phyloP scores from a whole-genome alignment of 2,888 invertebrate genomes.

The Temnothorax unifasciatus region DNA sequence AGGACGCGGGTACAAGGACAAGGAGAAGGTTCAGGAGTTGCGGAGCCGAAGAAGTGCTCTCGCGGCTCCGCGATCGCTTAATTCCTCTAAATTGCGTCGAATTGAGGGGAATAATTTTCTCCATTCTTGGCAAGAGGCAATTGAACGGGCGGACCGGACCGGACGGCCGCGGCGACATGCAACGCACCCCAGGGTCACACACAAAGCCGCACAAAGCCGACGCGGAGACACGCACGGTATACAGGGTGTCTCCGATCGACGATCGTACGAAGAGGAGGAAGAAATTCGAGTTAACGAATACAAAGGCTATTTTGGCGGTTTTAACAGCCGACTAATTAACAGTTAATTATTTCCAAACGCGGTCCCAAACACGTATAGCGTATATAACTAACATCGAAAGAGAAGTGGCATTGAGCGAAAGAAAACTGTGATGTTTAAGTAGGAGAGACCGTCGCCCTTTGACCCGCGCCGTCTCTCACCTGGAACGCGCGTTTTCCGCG shows the following conservation, averaged over 20 bases:
- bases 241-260: slow-evolving; percentile 44
- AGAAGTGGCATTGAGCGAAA: neutral
- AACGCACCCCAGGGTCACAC: slow-evolving; percentile 78
- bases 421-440: neutral
- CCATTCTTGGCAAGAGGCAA: slow-evolving; percentile 81
- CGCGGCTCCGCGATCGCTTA: slow-evolving; percentile 75
- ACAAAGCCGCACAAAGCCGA: slow-evolving; percentile 50
- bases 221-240: slow-evolving; percentile 17
- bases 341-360: slow-evolving; percentile 8
- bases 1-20: slow-evolving; percentile 36
- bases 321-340: neutral
- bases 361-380: neutral
- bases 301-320: neutral
- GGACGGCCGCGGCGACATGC: slow-evolving; percentile 73
- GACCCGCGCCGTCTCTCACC: slow-evolving; percentile 17
- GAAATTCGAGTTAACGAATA: neutral
- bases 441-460: slow-evolving; percentile 15
- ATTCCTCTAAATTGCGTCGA: slow-evolving; percentile 84
- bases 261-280: neutral
- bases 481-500: slow-evolving; percentile 54
- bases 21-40: slow-evolving; percentile 61
- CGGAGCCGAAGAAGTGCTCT: slow-evolving; percentile 48
- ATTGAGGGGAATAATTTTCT: slow-evolving; percentile 84
- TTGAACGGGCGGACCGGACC: slow-evolving; percentile 76
- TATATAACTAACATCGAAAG: neutral